A percentile compares a stretch with the other conserved stretches of the same genome.
Conservation (phyloP, 2,888 invertebrate species). For the Drosophila neonasuta region DNA sequence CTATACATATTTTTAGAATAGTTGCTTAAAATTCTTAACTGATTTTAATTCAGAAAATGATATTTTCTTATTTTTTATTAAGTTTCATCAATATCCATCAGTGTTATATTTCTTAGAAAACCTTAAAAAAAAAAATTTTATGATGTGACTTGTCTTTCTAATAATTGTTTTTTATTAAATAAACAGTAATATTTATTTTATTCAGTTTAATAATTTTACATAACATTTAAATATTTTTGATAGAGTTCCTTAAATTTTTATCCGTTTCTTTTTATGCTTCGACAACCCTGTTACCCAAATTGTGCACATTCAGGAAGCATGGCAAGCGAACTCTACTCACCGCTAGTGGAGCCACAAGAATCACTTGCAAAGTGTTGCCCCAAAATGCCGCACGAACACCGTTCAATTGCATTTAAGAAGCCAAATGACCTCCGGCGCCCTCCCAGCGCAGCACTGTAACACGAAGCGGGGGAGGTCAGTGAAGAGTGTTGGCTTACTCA, state of each 20-base stretch:
- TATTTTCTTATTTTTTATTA: too few species aligned
- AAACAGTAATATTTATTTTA: too few species aligned
- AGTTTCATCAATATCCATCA: too few species aligned
- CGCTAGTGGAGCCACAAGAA: constrained; percentile 42
- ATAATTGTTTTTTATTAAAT: too few species aligned
- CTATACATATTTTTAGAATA: too few species aligned
- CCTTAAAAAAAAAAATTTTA: too few species aligned
- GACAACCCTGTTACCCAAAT: constrained; percentile 48
- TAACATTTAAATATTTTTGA: background rate
- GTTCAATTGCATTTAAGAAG: constrained; percentile 77
- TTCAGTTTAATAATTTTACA: too few species aligned
- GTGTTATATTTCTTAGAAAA: too few species aligned
- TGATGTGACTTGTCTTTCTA: too few species aligned
- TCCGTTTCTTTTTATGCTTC: background rate
- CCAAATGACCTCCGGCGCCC: constrained; percentile 76
- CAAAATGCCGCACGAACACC: constrained; percentile 71
- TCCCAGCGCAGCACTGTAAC: constrained; percentile 16
- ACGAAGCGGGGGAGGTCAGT: background rate
- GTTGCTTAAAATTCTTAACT: too few species aligned
- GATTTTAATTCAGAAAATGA: too few species aligned
- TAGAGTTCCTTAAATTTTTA: background rate
- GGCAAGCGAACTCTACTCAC: constrained; percentile 19
- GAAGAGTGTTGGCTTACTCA: constrained; percentile 15
- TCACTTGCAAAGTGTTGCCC: constrained; percentile 75
- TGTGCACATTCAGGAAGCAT: constrained; percentile 42